Conservation (phyloP, 2,113 vertebrate species). For the Emydocephalus ijimae region DNA sequence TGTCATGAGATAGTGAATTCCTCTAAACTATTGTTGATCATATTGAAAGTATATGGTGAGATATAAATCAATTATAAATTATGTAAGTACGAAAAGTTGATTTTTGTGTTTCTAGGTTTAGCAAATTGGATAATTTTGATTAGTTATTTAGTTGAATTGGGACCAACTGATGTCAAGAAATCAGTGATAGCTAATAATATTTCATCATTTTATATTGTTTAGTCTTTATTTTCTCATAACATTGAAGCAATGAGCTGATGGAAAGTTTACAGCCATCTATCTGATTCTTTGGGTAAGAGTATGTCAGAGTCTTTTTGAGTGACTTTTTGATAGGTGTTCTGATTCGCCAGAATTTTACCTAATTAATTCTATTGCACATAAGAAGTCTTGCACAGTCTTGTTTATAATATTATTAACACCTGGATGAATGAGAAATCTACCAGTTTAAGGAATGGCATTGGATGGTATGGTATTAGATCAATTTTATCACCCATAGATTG, state of each 20-base stretch:
- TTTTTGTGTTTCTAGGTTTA: neutral
- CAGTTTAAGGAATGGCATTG: neutral
- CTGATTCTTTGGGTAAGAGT: neutral
- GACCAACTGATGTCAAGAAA: neutral
- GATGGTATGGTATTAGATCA: neutral
- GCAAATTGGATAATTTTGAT: neutral
- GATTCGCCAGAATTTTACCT: neutral
- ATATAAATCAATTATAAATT: neutral
- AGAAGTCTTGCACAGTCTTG: neutral
- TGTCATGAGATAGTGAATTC: neutral
- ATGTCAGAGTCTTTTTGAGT: neutral
- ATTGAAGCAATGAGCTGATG: neutral
- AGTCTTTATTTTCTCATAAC: neutral
- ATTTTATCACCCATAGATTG: neutral
- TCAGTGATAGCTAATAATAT: neutral
- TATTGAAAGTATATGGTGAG: neutral
- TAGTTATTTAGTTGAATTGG: neutral
- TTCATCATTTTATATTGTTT: neutral
- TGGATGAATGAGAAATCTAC: neutral
- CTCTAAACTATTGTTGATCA: neutral
- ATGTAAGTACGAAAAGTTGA: neutral
- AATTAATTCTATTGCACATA: neutral
- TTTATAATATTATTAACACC: neutral
- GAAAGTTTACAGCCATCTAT: neutral
- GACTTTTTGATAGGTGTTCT: neutral